Percentiles rank a stretch among this genome's conserved stretches.
Conservation (phyloP, 2,888 invertebrate genomes). For the Cosmia trapezina region DNA sequence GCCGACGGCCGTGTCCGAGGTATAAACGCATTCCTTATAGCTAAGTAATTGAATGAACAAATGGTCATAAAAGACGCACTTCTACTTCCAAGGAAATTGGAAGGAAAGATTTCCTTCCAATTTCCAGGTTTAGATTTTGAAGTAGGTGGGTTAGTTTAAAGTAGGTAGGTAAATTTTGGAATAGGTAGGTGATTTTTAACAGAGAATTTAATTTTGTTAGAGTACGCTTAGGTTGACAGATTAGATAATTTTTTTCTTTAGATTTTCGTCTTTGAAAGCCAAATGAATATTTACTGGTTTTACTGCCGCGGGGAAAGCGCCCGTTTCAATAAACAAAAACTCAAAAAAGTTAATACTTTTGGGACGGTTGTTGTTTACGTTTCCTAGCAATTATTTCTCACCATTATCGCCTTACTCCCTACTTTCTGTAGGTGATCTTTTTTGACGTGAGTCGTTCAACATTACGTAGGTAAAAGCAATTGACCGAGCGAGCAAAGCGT, state of each 20-base stretch:
- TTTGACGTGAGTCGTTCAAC: background rate
- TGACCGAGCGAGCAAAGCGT: background rate
- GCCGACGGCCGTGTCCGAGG: conserved; percentile 42
- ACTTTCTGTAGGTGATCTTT: background rate
- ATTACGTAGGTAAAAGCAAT: background rate
- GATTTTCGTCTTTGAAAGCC: rapidly evolving
- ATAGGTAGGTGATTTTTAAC: no score
- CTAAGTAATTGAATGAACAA: conserved; percentile 70
- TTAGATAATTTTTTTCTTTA: background rate
- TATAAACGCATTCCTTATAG: conserved; percentile 63
- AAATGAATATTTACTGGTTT: background rate
- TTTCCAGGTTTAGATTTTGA: background rate
- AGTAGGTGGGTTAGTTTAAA: background rate
- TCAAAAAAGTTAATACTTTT: no score
- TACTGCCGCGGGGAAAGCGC: background rate
- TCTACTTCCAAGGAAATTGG: background rate
- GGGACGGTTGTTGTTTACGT: background rate
- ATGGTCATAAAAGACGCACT: conserved; percentile 18
- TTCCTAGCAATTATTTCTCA: background rate
- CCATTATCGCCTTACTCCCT: background rate
- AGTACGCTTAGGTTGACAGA: background rate
- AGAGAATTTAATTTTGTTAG: background rate
- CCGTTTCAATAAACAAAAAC: no score
- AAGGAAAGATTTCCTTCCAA: no score
- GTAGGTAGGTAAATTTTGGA: no score